A percentile compares a stretch with the other conserved stretches of the same genome.
These are phyloP conservation scores for Argya squamiceps DNA, from an alignment of 2,797 vertebrate genomes.

Conservation along the genomic window DNA sequence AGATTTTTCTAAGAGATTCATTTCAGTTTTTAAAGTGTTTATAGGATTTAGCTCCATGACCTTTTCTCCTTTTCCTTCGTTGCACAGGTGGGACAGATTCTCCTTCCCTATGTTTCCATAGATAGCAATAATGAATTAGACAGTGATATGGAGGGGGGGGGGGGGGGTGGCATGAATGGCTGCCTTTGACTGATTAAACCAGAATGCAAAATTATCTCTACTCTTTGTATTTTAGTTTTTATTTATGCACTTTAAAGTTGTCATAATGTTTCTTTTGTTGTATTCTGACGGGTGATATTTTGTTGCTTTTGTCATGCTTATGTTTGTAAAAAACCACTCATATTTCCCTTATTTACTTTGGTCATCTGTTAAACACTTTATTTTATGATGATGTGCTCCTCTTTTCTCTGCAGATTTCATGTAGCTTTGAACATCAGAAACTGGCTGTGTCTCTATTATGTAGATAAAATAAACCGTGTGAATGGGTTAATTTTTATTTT, in stretches of 20 bases:
- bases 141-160: background rate
- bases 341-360: background rate
- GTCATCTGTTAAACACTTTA: background rate
- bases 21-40: slow-evolving; percentile 1
- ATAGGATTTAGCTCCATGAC: background rate
- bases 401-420: background rate
- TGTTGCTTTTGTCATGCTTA: background rate
- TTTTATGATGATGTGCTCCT: background rate
- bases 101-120: background rate
- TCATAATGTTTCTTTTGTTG: background rate
- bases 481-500: background rate
- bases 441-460: background rate
- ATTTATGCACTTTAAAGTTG: background rate
- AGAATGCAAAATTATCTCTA: background rate
- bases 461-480: background rate
- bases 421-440: background rate
- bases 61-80: background rate
- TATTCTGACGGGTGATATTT: background rate
- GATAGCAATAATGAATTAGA: background rate
- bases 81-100: background rate
- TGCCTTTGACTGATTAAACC: background rate
- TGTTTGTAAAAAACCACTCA: background rate
- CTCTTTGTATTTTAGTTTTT: background rate
- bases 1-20: background rate
- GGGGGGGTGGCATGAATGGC: background rate